Percentiles rank a stretch among this genome's conserved stretches.
Conservation (phyloP, 2,797 vertebrate genomes). For the Columba guinea region DNA sequence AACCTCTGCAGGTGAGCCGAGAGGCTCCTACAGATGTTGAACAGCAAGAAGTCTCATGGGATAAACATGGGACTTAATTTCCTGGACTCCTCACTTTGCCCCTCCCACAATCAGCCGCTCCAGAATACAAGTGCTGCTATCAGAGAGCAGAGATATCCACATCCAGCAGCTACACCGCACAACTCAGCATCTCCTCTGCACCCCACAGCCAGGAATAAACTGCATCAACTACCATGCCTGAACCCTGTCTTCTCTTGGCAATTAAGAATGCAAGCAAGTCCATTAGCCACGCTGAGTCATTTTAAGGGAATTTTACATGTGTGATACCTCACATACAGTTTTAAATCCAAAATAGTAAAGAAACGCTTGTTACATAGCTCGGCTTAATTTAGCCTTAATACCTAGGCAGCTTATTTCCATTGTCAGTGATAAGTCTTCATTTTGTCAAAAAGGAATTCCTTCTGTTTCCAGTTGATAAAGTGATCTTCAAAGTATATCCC, state of each 20-base stretch:
- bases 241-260: background rate
- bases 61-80: accelerated
- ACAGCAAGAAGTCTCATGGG: background rate
- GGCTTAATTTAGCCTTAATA: background rate
- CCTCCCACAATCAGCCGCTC: background rate
- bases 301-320: background rate
- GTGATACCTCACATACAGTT: background rate
- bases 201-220: background rate
- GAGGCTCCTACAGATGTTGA: background rate
- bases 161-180: background rate
- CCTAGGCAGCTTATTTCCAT: background rate
- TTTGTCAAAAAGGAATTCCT: conserved; percentile 33
- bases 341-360: background rate
- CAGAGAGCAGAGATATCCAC: background rate
- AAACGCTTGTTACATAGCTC: background rate
- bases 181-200: background rate
- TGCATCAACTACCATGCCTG: background rate
- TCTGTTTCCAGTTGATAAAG: conserved; percentile 22
- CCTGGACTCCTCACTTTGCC: background rate
- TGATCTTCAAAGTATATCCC: conserved; percentile 31
- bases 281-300: background rate
- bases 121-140: background rate
- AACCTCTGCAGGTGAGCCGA: background rate
- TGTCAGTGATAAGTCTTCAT: background rate
- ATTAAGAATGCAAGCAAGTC: background rate